phyloP scores from a whole-genome alignment of 2,888 invertebrate genomes.

The Melinopterus prodromus region DNA sequence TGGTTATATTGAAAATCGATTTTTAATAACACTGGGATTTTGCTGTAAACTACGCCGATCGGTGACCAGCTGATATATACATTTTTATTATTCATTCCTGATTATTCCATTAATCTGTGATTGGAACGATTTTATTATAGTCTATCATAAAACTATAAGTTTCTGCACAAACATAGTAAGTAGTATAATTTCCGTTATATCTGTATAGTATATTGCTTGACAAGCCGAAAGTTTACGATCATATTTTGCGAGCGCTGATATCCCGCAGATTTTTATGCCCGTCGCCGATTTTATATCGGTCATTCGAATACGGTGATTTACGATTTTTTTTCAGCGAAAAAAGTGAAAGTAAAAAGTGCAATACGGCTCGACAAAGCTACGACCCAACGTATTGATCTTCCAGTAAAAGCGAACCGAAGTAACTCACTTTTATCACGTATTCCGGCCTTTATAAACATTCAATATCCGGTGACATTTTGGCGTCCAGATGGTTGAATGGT shows the following conservation, averaged over 20 bases:
- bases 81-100: no score
- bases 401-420: background rate
- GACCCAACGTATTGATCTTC: background rate
- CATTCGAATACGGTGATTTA: background rate
- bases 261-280: no score
- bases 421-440: background rate
- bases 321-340: background rate
- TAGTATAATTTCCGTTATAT: no score
- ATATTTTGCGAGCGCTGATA: background rate
- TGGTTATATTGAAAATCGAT: background rate
- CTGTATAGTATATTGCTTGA: no score
- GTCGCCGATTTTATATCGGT: background rate
- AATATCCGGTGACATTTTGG: background rate
- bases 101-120: no score
- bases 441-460: background rate
- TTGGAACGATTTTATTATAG: no score
- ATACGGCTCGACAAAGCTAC: background rate
- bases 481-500: no score
- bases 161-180: no score
- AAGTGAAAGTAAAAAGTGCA: background rate
- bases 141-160: no score
- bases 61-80: background rate
- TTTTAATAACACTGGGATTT: background rate
- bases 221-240: background rate
- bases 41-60: background rate